Evolutionary conservation across 2,888 invertebrate species (phyloP), one percentile per base, ranked within the genome.

Genomic region (Antheraea assamensis): DNA sequence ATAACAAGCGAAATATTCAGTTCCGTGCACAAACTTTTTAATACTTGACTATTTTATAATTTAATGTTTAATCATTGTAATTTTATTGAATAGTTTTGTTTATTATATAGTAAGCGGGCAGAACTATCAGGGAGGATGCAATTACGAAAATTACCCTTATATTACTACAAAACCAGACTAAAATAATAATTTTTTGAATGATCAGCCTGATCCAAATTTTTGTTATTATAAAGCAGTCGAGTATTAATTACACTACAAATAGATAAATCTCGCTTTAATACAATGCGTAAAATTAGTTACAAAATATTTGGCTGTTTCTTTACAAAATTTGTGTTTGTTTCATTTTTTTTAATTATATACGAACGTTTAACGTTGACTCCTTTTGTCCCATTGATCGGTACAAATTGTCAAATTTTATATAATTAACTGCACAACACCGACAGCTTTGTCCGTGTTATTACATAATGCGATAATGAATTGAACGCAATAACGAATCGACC

Each of bases 281-380:
- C 88, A 87, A 88, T 86, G n/a, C n/a, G n/a, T 88, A 85, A 88
- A 73, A 78, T 80, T 79, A 77, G 78, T 77, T 82, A 82, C 81
- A 83, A 84, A 84, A 83, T 83, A 86, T 89, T 89, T 88, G 88
- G 88, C 88, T 87, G 82, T 87, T 84, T 83, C 79, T 81, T 83
- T 86, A 85, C 86, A 87, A 78, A 78, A 74, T 74, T 77, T 80
- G 79, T 71, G 73, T 75, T 47, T 79, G 76, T 75, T 30, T 27
- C 27, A 30, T 64, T 64, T 27, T 61, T 17, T 30, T 64, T 1
- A 2, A 8, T 58, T 24, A 24, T 58, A 58, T 58, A 24, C 24
- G 17, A 24, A 24, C 58, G 1, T 58, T 58, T 7, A 21, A 21
- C 21, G 52, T n/a, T n/a, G n/a, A n/a, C n/a, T n/a, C n/a, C n/a